phyloP scores from a whole-genome alignment of 2,113 vertebrate genomes.

The Solea senegalensis region DNA sequence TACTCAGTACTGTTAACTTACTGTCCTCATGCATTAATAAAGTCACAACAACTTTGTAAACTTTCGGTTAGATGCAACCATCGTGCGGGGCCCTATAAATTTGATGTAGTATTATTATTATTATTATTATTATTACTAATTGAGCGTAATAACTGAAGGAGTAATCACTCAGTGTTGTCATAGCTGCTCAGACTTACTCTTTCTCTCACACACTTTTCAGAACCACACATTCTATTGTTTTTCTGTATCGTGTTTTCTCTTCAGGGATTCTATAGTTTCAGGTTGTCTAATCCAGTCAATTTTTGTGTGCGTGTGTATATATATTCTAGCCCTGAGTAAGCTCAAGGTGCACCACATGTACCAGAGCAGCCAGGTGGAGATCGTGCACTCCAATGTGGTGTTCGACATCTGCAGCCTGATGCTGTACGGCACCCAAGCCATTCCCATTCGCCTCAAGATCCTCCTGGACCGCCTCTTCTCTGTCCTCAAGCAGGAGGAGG shows the following conservation, averaged over 20 bases:
- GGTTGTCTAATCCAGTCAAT: conserved; percentile 10
- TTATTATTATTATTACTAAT: too few relatives aligned
- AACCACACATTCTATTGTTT: background rate
- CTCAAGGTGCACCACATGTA: conserved; percentile 91
- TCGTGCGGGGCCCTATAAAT: background rate
- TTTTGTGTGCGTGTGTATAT: background rate
- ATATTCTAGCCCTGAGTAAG: conserved; percentile 91
- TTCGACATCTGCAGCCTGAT: conserved; percentile 99
- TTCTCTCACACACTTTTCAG: background rate
- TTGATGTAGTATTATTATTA: too few relatives aligned
- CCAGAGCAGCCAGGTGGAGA: conserved; percentile 95
- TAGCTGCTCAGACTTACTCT: background rate
- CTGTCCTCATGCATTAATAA: too few relatives aligned
- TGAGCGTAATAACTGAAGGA: too few relatives aligned
- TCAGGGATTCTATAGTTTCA: background rate
- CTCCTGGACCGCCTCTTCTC: conserved; percentile 97
- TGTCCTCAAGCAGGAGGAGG: conserved; percentile 95
- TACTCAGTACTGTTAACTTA: too few relatives aligned
- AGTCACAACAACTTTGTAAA: background rate
- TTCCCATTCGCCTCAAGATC: conserved; percentile 97
- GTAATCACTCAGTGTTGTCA: background rate
- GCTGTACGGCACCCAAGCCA: conserved; percentile 95
- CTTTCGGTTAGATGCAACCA: background rate
- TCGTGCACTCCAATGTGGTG: conserved; percentile 96
- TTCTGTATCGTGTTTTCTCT: background rate